phyloP scores from a whole-genome alignment of 2,113 vertebrate species.

The Heteronetta atricapilla region DNA sequence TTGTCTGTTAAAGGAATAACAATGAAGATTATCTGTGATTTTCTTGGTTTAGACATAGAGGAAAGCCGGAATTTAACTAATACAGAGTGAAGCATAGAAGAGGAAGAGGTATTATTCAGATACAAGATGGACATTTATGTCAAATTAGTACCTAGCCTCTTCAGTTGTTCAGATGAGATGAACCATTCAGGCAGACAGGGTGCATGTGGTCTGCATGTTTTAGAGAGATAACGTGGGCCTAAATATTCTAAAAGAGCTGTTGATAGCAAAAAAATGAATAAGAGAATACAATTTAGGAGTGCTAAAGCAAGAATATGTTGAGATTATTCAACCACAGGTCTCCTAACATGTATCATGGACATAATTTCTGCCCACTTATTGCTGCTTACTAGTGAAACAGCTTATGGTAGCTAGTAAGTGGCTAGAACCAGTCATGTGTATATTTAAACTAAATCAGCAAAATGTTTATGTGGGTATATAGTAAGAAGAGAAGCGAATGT shows the following conservation, averaged over 20 bases:
- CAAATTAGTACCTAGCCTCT: neutral
- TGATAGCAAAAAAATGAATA: neutral
- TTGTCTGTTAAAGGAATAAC: neutral
- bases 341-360: neutral
- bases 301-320: neutral
- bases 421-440: neutral
- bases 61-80: neutral
- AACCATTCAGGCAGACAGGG: neutral
- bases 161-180: neutral
- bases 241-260: neutral
- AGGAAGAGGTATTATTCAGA: neutral
- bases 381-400: neutral
- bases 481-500: neutral
- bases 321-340: neutral
- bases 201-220: accelerated
- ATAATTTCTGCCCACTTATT: neutral
- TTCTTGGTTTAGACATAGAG: neutral
- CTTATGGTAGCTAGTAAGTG: neutral
- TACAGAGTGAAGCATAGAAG: neutral
- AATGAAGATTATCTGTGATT: neutral
- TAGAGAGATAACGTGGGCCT: neutral
- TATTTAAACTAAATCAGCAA: neutral
- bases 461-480: neutral
- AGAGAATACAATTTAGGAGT: neutral
- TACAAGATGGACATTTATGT: accelerated